Evolutionary conservation across 2,888 invertebrate genomes (phyloP), one percentile per base, ranked within the genome.

Genomic region (Ametastegia equiseti): DNA sequence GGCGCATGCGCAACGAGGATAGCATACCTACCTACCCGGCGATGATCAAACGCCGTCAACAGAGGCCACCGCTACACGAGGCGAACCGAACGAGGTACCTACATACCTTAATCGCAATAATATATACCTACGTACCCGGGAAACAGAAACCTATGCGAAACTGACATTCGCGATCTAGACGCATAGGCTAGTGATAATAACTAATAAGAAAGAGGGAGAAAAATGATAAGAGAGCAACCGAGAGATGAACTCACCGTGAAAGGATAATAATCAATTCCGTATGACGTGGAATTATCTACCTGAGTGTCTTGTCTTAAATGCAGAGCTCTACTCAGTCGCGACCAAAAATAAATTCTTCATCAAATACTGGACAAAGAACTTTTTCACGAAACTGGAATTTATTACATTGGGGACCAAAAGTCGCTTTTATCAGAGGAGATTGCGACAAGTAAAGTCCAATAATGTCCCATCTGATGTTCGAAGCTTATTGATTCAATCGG

Each of bases 1-100:
- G 11, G 60, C 78, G 78, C 78, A 78, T 78, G 78, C 78, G 78
- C 60, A 2, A 9, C 6, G 30, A 71, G 71, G 1, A 45, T 30
- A 7, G 30, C 13, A 15, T 57, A 13, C 42, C 15, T 42, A 36
- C 42, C 13, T n/a, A n/a, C n/a, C n/a, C n/a, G n/a, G n/a, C n/a
- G n/a, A n/a, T n/a, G n/a, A n/a, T n/a, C n/a, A n/a, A 45, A 27
- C 39, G 30, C 45, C 23, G 23, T 5, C 9, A 3, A 19, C 71
- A 30, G 9, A 19, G 54, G 60, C 11, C 60, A n/a, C 7, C 15
- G 78, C 11, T 63, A 78, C 78, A 78, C 60, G 78, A 78, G 15
- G 78, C 78, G 27, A 54, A 75, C 33, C 50, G 11, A 54, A 30
- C 27, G 15, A 33, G 75, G n/a, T 50, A 13, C 54, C 50, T 75